Evolutionary conservation across 2,888 invertebrate genomes (phyloP).

Genomic region (Hipparchia semele): DNA sequence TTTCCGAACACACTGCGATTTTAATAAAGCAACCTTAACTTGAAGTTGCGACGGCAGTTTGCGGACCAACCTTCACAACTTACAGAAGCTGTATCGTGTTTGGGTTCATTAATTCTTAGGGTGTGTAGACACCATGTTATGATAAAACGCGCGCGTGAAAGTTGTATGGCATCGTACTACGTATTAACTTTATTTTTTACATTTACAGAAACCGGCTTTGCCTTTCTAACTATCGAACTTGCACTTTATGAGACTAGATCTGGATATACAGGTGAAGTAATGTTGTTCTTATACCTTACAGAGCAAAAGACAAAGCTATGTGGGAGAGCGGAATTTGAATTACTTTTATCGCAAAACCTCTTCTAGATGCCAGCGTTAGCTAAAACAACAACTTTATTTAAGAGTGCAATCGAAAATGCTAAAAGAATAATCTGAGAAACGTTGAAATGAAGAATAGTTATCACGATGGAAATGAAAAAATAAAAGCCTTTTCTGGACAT

Average conservation of each 20-base stretch:
- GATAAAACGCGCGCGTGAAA: slow-evolving; percentile 11
- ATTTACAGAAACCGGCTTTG: slow-evolving; percentile 30
- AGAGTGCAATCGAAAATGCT: neutral
- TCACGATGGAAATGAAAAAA: slow-evolving; percentile 23
- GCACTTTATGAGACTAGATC: slow-evolving; percentile 16
- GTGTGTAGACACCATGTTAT: slow-evolving; percentile 1
- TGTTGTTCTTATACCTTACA: slow-evolving; percentile 1
- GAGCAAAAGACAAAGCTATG: neutral
- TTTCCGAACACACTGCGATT: no score
- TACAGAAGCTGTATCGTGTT: no score
- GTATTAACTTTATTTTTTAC: slow-evolving; percentile 27
- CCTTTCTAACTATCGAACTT: slow-evolving; percentile 39
- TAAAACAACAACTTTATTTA: neutral
- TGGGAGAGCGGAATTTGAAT: slow-evolving; percentile 1
- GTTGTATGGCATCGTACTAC: slow-evolving; percentile 6
- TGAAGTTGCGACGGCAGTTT: neutral
- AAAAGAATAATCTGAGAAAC: neutral
- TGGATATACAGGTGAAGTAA: slow-evolving; percentile 14
- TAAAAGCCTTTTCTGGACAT: slow-evolving; percentile 32
- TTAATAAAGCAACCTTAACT: no score
- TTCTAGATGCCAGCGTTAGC: neutral
- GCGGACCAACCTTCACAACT: no score
- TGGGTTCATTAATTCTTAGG: neutral
- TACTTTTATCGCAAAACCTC: neutral
- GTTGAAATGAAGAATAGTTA: slow-evolving; percentile 9